Evolutionary conservation across 2,888 invertebrate species (phyloP).

Genomic region (Prosapia bicincta): DNA sequence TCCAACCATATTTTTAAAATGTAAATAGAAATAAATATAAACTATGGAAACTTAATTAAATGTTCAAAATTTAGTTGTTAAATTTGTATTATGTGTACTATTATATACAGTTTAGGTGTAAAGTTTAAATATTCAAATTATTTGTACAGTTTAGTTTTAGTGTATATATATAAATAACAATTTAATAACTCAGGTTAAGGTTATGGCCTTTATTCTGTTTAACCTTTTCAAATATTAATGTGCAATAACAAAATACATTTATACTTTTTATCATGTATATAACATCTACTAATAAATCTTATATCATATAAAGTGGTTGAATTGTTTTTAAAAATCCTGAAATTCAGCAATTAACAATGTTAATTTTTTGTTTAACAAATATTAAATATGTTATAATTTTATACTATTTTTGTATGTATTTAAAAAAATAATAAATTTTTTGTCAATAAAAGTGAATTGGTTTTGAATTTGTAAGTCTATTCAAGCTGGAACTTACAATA

Average conservation of each 20-base stretch:
- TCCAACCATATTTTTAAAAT: conserved; percentile 10
- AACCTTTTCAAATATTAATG: conserved; percentile 16
- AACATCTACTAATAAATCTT: background rate
- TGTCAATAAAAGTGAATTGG: no score
- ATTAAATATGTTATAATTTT: no score
- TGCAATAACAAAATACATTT: conserved; percentile 18
- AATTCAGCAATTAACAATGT: no score
- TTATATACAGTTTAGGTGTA: background rate
- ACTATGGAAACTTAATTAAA: no score
- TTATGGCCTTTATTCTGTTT: conserved; percentile 15
- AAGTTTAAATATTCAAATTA: no score
- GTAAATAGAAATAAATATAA: conserved; percentile 5
- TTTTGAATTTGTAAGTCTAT: no score
- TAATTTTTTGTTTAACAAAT: no score
- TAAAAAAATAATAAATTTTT: no score
- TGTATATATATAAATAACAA: background rate
- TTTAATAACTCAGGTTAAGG: conserved; percentile 8
- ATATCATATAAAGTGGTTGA: background rate
- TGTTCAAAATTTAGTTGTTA: conserved; percentile 16
- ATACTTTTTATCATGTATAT: background rate
- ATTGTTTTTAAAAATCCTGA: no score
- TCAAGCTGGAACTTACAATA: no score
- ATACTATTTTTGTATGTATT: no score
- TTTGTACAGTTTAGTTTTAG: background rate
- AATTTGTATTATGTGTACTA: background rate